A percentile compares a stretch with the other conserved stretches of the same genome.
Conservation (phyloP, 2,797 vertebrate species). For the Picus viridis region DNA sequence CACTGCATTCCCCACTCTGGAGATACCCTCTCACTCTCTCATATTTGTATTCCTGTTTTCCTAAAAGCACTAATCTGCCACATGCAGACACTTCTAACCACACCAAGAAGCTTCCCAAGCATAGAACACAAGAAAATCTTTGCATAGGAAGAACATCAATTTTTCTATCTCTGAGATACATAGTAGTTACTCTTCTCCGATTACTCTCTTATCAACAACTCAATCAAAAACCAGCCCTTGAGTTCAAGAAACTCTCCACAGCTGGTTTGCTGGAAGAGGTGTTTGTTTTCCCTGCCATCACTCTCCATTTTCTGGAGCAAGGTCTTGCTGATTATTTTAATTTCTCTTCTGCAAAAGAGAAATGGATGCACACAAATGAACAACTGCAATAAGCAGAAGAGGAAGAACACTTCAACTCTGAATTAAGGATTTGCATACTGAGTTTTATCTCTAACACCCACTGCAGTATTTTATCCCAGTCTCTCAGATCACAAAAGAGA, state of each 20-base stretch:
- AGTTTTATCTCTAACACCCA: constrained; percentile 58
- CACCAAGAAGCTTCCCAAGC: not conserved
- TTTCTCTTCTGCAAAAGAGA: not conserved
- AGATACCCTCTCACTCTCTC: not conserved
- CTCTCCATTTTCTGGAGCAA: not conserved
- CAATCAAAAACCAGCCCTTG: constrained; percentile 3
- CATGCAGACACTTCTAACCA: not conserved
- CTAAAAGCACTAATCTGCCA: not conserved
- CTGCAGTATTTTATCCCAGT: constrained; percentile 57
- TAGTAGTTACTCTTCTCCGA: not conserved
- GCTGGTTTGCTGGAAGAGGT: not conserved
- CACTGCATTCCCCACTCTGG: not conserved
- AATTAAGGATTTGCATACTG: constrained; percentile 52
- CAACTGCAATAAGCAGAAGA: not conserved
- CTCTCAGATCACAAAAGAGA: constrained; percentile 55
- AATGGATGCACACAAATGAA: constrained; percentile 4
- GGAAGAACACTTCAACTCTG: constrained; percentile 4
- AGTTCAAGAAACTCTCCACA: not conserved
- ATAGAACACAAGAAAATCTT: not conserved
- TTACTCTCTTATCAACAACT: not conserved
- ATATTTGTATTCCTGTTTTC: not conserved
- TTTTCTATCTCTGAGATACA: not conserved
- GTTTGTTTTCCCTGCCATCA: not conserved
- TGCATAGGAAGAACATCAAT: not conserved
- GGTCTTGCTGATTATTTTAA: constrained; percentile 12